Evolutionary conservation across 2,113 vertebrate species (phyloP), one percentile per base, ranked within the genome.

Genomic region (Rhadina sibilatrix): DNA sequence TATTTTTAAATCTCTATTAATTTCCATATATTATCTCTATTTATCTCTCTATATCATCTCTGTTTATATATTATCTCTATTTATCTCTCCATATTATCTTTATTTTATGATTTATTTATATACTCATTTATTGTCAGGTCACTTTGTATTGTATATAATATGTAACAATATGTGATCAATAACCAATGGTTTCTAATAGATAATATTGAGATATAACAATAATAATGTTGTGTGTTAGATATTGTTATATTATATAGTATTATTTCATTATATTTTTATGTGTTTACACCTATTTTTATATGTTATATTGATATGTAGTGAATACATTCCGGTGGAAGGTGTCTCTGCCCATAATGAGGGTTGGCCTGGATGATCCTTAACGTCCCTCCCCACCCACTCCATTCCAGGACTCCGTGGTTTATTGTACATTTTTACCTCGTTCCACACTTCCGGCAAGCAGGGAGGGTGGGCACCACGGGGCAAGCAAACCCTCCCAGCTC

Each of bases 371-470:
- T 19, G 37, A 5, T 22, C 14, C 31, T 35, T 10, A 20, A 49
- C 17, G 3, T 4, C 44, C 17, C 42, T 74, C 24, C n/a, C 42
- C 23, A 30, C 35, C 24, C 42, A 4, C 25, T 14, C 42, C 44
- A 5, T 3, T 4, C 46, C 35, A 7, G 3, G 33, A 46, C 37
- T 53, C 38, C 10, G 1, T 11, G 27, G 21, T 25, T 59, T 24
- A 21, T 5, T n/a, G 20, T 1, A 16, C 8, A 2, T 24, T 30
- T 61, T 61, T 4, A 25, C 38, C 20, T 2, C 6, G 3, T 21
- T 11, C 15, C 4, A 4, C 2, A 1, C 4, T 12, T 64, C 19
- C 13, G 27, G 27, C 59, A 13, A 38, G 37, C 35, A 12, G 25
- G 17, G 35, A 38, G 37, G 24, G 25, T 38, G 35, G 5, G 25